Base-by-base conservation (phyloP, 2,888 invertebrate species). In the Isotomurus palustris region DNA sequence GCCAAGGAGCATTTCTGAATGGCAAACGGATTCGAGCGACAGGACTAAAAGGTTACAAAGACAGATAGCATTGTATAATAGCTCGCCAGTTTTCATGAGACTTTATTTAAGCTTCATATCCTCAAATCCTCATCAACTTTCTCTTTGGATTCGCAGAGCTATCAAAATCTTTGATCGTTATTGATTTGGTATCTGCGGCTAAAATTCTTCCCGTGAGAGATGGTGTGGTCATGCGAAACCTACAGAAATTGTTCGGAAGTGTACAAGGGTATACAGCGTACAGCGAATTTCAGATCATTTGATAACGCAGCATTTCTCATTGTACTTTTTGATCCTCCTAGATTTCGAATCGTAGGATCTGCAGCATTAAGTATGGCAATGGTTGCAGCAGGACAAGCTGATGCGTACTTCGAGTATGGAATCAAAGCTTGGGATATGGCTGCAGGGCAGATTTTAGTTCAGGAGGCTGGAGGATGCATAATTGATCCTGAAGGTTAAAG, bases 401-500 rank as follows among this genome's bases (percentile, higher is more conserved):
- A 95, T 78, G 85, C 83, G 2, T 90, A 91, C 75, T 88, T 86
- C 73, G 95, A 96, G 75, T 90, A 85, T 78, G 96, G 96, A 1
- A 85, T 93, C 65, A 95, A 99, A 76, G 87, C 89, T 27, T 99
- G 97, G 97, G 91, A 91, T 73, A 81, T 88, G 47, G 90, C 88
- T 35, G 91, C 91, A 12, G 94, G 91, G 0, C 86, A 85, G 73
- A 76, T 96, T 14, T 82, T 97, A 53, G 85, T 96, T 0, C 80
- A 83, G 50, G 97, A 99, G 78, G 96, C 97, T 8, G 97, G 97
- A 2, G 97, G 95, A 2, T 84, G 87, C n/a, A 84, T 88, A 47
- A 82, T 89, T 32, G 94, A 95, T 77, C 91, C 95, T 3, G 80
- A 85, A 53, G 87, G 84, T 83, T 65, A 48, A n/a, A n/a, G n/a